Evolutionary conservation across 2,888 invertebrate genomes (phyloP).

Genomic region (Melanostoma scalare): DNA sequence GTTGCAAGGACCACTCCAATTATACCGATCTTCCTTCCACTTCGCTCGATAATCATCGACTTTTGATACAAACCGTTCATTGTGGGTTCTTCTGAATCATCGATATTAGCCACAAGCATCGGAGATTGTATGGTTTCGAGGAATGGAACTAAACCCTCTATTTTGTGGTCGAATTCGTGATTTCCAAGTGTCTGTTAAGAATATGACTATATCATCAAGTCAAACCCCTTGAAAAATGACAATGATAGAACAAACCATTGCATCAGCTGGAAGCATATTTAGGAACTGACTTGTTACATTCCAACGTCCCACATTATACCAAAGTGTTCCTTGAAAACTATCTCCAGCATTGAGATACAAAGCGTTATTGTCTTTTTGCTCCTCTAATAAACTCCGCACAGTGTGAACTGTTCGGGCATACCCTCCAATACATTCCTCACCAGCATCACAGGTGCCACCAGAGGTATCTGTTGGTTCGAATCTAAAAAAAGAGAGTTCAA

Average conservation of each 20-base stretch:
- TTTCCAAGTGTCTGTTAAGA: conserved; percentile 89
- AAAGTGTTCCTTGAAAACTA: conserved; percentile 92
- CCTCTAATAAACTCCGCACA: conserved; percentile 82
- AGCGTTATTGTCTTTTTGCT: conserved; percentile 83
- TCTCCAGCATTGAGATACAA: conserved; percentile 92
- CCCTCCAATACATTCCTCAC: conserved; percentile 86
- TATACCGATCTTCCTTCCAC: conserved; percentile 88
- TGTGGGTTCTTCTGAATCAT: conserved; percentile 86
- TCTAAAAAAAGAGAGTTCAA: conserved; percentile 79
- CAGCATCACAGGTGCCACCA: conserved; percentile 84
- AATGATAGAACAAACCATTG: conserved; percentile 83
- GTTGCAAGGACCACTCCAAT: conserved; percentile 89
- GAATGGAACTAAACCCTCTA: conserved; percentile 88
- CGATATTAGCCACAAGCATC: conserved; percentile 90
- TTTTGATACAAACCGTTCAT: conserved; percentile 85
- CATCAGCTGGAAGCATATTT: conserved; percentile 89
- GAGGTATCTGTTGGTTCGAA: conserved; percentile 85
- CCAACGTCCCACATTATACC: conserved; percentile 90
- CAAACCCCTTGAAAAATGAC: not conserved
- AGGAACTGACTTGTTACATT: conserved; percentile 89
- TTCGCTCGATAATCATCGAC: conserved; percentile 85
- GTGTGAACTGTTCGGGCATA: conserved; percentile 86
- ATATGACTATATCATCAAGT: not conserved
- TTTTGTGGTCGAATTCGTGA: conserved; percentile 92
- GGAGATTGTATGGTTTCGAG: conserved; percentile 85